phyloP scores from a whole-genome alignment of 2,113 vertebrate genomes.

The Helogale parvula region DNA sequence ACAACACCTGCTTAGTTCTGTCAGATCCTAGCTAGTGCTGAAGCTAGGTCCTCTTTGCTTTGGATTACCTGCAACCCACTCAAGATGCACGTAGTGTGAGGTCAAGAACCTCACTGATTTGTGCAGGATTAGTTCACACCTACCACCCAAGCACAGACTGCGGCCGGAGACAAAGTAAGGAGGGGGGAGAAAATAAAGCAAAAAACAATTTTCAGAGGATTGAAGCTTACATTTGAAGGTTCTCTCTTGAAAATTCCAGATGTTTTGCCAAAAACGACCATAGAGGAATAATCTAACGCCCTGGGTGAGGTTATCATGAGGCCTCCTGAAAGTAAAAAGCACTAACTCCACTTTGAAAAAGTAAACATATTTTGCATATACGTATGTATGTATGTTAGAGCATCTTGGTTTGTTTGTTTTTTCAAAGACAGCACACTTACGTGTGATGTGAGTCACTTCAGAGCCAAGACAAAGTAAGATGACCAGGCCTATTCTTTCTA shows the following conservation, averaged over 20 bases:
- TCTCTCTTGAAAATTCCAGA: background rate
- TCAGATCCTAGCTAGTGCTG: background rate
- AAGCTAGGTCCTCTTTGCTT: background rate
- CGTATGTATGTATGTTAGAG: background rate
- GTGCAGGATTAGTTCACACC: background rate
- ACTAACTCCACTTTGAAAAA: background rate
- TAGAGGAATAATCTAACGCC: background rate
- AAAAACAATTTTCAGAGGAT: background rate
- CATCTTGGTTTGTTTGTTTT: background rate
- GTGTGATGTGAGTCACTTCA: background rate
- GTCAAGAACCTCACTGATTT: background rate
- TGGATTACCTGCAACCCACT: background rate
- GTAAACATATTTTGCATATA: background rate
- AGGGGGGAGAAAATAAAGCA: background rate
- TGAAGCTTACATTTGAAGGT: background rate
- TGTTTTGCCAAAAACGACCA: background rate
- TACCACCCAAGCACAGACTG: background rate
- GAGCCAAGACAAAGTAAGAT: background rate
- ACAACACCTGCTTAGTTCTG: background rate
- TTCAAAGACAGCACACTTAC: background rate
- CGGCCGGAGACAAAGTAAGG: background rate
- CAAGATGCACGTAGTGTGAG: background rate
- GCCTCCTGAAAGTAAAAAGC: background rate
- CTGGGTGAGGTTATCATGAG: background rate
- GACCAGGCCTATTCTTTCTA: background rate